phyloP scores from a whole-genome alignment of 2,113 vertebrate genomes.

The Syrrhaptes paradoxus region DNA sequence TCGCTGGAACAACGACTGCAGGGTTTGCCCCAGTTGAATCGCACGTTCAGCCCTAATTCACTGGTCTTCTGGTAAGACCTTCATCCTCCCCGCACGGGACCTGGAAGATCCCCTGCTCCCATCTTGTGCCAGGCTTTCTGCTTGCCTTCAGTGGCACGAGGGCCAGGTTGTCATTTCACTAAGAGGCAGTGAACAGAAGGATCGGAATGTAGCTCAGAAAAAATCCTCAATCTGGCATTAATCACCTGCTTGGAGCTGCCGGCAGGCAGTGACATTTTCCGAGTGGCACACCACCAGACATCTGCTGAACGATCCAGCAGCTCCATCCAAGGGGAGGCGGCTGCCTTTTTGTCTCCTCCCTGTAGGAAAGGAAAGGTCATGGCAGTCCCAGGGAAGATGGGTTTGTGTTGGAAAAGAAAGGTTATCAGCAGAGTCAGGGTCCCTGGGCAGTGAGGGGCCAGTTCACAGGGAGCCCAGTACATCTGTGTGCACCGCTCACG shows the following conservation, averaged over 20 bases:
- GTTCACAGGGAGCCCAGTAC: background rate
- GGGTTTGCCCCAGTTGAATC: background rate
- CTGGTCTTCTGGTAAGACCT: background rate
- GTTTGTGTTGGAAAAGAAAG: background rate
- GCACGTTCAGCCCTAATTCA: background rate
- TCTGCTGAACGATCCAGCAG: conserved; percentile 48
- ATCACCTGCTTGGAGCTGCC: conserved; percentile 61
- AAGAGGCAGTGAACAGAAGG: background rate
- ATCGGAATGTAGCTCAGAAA: background rate
- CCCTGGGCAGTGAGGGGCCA: background rate
- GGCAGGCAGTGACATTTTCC: conserved; percentile 67
- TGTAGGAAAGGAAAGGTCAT: conserved; percentile 55
- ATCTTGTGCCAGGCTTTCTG: background rate
- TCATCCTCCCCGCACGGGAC: rapidly evolving
- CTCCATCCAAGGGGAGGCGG: background rate
- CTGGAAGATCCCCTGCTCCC: background rate
- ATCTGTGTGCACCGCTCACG: rapidly evolving
- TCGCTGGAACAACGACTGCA: background rate
- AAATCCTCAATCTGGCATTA: conserved; percentile 57
- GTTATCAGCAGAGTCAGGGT: background rate
- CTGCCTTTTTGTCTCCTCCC: conserved; percentile 42
- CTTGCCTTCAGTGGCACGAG: background rate
- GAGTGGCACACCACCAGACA: conserved; percentile 60
- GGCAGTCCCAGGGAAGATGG: conserved; percentile 13
- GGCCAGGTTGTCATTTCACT: conserved; percentile 6